Conservation (phyloP, 2,113 vertebrate genomes). For the Oncorhynchus nerka region DNA sequence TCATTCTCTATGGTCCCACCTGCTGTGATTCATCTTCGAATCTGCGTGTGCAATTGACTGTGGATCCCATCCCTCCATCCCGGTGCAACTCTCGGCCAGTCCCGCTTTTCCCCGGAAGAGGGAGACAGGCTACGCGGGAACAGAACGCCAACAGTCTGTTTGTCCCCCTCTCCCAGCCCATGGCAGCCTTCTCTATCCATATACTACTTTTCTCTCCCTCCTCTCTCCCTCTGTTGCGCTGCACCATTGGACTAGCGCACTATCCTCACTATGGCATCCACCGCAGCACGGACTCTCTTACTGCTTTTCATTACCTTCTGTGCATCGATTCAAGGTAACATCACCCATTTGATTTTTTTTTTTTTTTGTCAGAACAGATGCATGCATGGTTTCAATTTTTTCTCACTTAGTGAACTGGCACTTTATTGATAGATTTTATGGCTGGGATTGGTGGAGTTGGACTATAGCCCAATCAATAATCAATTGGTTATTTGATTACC, state of each 20-base stretch:
- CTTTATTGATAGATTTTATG: not conserved
- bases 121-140: no score
- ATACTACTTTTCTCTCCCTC: not conserved
- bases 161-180: not conserved
- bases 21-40: no score
- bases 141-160: no score
- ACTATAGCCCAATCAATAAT: not conserved
- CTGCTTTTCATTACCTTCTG: constrained; percentile 66
- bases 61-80: no score
- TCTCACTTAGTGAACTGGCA: not conserved
- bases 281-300: constrained; percentile 72
- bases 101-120: no score
- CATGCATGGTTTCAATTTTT: not conserved
- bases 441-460: not conserved
- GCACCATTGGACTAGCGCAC: constrained; percentile 55
- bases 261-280: constrained; percentile 71
- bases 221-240: constrained; percentile 41
- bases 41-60: no score
- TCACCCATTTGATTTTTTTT: not conserved
- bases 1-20: no score
- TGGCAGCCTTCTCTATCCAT: constrained; percentile 29
- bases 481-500: not conserved
- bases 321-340: constrained; percentile 68
- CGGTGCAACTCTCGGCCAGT: no score
- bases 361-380: constrained; percentile 16